Evolutionary conservation across 92 coral and sea anemone genomes (phyloP), one percentile per base, ranked within the genome.

Genomic region (Galaxea fascicularis): DNA sequence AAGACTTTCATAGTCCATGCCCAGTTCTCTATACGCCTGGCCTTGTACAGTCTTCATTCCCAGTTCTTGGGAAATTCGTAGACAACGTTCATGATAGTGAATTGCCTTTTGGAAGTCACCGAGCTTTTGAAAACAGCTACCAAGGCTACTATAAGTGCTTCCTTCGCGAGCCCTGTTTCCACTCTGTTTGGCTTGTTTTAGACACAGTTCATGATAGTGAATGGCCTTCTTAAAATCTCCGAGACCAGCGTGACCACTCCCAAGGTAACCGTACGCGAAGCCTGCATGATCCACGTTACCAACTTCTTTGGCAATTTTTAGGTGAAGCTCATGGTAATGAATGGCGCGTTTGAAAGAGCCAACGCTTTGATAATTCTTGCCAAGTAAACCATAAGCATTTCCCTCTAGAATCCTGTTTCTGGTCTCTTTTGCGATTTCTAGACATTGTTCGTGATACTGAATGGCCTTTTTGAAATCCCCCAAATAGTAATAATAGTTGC

Each of bases 221-320:
- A 54, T 74, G 17, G 79, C 79, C 35, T 10, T 74, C 17, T 74
- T 53, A 22, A 54, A 74, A 74, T 74, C 49, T 17, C 79, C 79
- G 9, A 30, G 44, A 44, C 74, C 39, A 10, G 7, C 16, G 6
- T 6, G 39, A 16, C 17, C 74, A 6, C 39, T 35, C 27, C 52
- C 74, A 69, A 69, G 12, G 4, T 69, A 35, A 15, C 65, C 30
- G 26, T 74, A 51, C 13, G 58, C 49, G 15, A 22, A 18, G 0
- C 26, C 35, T 10, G 15, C 78, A 13, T 16, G 15, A 1, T 27
- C 59, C 30, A 3, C 13, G 44, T 74, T 46, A 1, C 62, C 29
- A 41, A 53, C 46, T 15, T 74, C 78, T 29, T 29, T 29, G 1
- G 65, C 8, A 26, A 74, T 17, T 17, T 74, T 51, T 28, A 74